Evolutionary conservation across 2,113 vertebrate genomes (phyloP), one percentile per base, ranked within the genome.

Genomic region (Numenius arquata): DNA sequence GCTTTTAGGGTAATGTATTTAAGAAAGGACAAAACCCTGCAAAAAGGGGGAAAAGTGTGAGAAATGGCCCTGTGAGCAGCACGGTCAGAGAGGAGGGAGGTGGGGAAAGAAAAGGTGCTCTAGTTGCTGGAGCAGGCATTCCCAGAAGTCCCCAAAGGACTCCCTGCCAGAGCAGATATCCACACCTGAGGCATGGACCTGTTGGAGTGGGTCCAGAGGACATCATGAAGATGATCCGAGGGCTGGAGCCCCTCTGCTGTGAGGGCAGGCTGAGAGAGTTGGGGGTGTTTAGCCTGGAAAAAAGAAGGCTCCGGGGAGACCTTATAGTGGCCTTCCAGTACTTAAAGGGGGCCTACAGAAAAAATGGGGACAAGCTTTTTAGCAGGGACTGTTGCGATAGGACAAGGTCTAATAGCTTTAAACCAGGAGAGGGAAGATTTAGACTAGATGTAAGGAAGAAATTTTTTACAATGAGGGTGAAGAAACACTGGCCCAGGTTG

Each of bases 21-120:
- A 36, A 27, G 34, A 53, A 66, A 75, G 9, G 12, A 67, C 12
- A 79, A 90, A 79, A 72, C 2, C 2, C 9, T 1, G 3, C 0
- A 2, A 13, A 29, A 30, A 34, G 22, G 11, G 18, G 15, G 5
- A 1, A 32, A 67, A 27, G 18, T 0, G 2, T 23, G 58, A 20
- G 18, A 30, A 29, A 5, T 2, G 3, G 41, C 9, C 1, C 4
- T 30, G 10, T 6, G 45, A 77, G 36, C 43, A 45, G 59, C 21
- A 9, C 0, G 11, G 43, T 3, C 0, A 12, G 40, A 23, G 19
- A 71, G 41, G 22, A 12, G 14, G 6, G 30, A n/a, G 17, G 11
- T 22, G 5, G n/a, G 34, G 4, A n/a, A 65, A 8, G 34, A 19
- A 40, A n/a, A 19, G 9, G 1, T 21, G 11, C 2, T 17, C 7